phyloP scores from a whole-genome alignment of 2,888 invertebrate genomes.

The Phrixothrix hirtus region DNA sequence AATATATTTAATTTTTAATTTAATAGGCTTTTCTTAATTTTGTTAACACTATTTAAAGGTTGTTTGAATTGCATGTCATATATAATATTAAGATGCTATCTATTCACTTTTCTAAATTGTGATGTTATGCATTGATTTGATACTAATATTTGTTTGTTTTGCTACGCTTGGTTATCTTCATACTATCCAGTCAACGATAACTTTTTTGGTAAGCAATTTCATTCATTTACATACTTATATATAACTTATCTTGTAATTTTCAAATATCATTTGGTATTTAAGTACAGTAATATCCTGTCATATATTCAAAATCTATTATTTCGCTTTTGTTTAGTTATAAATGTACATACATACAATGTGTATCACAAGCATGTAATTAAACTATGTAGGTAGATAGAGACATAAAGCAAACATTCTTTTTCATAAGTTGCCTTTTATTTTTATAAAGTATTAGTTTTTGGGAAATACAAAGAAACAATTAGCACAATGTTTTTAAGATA shows the following conservation, averaged over 20 bases:
- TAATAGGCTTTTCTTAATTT: not conserved
- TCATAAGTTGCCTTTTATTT: too few species aligned
- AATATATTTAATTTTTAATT: not conserved
- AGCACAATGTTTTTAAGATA: too few species aligned
- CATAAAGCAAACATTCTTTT: too few species aligned
- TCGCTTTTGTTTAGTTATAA: too few species aligned
- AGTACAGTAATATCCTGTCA: too few species aligned
- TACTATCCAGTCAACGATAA: constrained; percentile 91
- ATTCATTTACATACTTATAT: too few species aligned
- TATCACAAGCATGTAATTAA: too few species aligned
- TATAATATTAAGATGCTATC: constrained; percentile 4
- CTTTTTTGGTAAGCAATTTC: constrained; percentile 90
- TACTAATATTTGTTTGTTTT: constrained; percentile 40
- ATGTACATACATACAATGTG: too few species aligned
- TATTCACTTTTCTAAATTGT: not conserved
- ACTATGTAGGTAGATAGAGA: too few species aligned
- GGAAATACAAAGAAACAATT: too few species aligned
- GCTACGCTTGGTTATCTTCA: constrained; percentile 46
- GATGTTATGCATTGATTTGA: constrained; percentile 5
- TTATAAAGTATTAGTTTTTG: too few species aligned
- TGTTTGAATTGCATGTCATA: constrained; percentile 3
- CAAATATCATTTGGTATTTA: not conserved
- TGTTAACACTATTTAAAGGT: constrained; percentile 1
- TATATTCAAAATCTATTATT: too few species aligned
- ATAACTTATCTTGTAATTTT: not conserved